These are phyloP conservation scores for Periphyllus acericola DNA, from an alignment of 2,888 invertebrate species.

Conservation along the genomic window DNA sequence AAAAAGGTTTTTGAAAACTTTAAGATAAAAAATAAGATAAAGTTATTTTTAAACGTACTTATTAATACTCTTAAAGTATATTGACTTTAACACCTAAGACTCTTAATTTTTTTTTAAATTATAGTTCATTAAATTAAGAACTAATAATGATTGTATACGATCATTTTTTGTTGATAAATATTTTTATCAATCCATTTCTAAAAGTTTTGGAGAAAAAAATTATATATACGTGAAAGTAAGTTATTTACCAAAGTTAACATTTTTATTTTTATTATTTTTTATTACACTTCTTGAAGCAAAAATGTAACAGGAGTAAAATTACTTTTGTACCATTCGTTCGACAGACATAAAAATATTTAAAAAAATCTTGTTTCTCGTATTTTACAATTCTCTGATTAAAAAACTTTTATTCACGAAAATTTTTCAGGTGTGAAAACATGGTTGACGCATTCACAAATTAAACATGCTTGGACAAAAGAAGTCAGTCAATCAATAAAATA, in stretches of 20 bases:
- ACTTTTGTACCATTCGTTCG: constrained; percentile 5
- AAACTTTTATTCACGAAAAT: constrained; percentile 22
- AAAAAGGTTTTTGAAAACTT: neutral
- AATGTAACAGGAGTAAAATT: constrained; percentile 8
- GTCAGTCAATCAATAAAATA: neutral
- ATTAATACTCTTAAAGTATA: neutral
- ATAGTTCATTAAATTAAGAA: neutral
- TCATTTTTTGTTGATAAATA: neutral
- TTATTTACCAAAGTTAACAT: neutral
- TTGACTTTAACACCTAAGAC: neutral
- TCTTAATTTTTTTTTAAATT: too few relatives aligned
- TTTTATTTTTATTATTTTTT: neutral
- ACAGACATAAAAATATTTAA: constrained; percentile 8
- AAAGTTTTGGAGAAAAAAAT: neutral
- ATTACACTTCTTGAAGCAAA: neutral
- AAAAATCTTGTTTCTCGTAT: neutral
- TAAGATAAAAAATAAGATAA: neutral
- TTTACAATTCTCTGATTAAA: constrained; percentile 28
- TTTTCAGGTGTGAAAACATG: constrained; percentile 3
- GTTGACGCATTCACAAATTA: constrained; percentile 12
- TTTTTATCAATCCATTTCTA: neutral
- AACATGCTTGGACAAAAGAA: neutral
- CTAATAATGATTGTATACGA: neutral
- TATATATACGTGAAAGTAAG: neutral
- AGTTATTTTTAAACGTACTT: neutral